Evolutionary conservation across 1,140 invertebrate genomes (phyloP).

Genomic region (Fopius arisanus): DNA sequence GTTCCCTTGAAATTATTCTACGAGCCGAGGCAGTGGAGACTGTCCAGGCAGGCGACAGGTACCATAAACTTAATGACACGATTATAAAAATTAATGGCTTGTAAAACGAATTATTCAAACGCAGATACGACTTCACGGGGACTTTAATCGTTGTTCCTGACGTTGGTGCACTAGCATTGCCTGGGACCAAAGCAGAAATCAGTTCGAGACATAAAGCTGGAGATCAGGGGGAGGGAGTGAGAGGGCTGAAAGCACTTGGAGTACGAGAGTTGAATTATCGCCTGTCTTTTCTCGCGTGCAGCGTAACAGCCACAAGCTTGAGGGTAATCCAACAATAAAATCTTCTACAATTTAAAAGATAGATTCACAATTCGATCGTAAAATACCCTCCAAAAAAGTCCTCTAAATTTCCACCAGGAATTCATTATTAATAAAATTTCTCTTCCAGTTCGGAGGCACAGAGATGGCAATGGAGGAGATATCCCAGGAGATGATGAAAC

Average conservation of each 20-base stretch:
- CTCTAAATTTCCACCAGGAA: too few relatives aligned
- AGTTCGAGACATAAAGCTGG: constrained; percentile 75
- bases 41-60: constrained; percentile 78
- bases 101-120: constrained; percentile 8
- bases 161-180: constrained; percentile 84
- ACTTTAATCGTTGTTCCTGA: constrained; percentile 98
- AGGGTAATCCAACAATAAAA: constrained; percentile 64
- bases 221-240: constrained; percentile 86
- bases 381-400: too few relatives aligned
- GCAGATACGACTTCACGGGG: constrained; percentile 94
- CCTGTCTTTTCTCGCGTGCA: constrained; percentile 94
- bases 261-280: constrained; percentile 95
- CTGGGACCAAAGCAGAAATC: constrained; percentile 87
- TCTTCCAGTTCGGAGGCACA: constrained; percentile 74
- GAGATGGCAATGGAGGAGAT: constrained; percentile 82
- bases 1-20: constrained; percentile 96
- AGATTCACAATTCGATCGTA: too few relatives aligned
- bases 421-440: constrained; percentile 18
- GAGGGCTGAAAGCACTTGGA: constrained; percentile 92
- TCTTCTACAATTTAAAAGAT: too few relatives aligned
- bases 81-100: neutral
- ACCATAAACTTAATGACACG: neutral
- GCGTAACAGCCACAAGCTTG: constrained; percentile 85
- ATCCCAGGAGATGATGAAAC: constrained; percentile 90
- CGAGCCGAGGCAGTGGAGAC: constrained; percentile 95